A percentile compares a stretch with the other conserved stretches of the same genome.
These are phyloP conservation scores for Pangasianodon hypophthalmus DNA, from an alignment of 2,113 vertebrate genomes.

Conservation along the genomic window DNA sequence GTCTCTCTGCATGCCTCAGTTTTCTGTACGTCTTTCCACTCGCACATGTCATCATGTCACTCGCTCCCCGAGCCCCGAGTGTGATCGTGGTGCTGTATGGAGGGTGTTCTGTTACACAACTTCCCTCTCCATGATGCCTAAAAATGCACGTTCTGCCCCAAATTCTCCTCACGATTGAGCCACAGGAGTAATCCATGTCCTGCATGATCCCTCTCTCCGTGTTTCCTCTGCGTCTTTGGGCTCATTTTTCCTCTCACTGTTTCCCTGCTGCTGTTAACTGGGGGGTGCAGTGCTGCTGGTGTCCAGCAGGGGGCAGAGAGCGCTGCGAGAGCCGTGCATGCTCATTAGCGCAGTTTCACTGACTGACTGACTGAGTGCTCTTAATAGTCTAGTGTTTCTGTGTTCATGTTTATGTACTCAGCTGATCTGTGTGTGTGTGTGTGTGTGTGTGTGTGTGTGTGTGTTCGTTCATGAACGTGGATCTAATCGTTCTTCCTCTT, in stretches of 20 bases:
- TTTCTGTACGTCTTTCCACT: conserved; percentile 58
- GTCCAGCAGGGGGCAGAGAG: conserved; percentile 33
- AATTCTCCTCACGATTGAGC: neutral
- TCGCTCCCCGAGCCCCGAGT: conserved; percentile 21
- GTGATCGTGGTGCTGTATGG: conserved; percentile 25
- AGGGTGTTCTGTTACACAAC: neutral
- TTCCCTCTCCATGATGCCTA: conserved; percentile 60
- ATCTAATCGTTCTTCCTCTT: conserved; percentile 97
- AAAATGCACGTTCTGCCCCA: conserved; percentile 17
- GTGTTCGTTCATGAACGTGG: conserved; percentile 43
- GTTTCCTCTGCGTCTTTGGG: neutral
- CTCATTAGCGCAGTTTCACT: neutral
- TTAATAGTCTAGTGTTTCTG: neutral
- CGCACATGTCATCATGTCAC: neutral
- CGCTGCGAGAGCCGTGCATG: conserved; percentile 10
- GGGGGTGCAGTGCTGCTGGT: conserved; percentile 43
- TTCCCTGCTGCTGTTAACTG: neutral
- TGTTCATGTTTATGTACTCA: neutral
- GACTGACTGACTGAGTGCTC: neutral
- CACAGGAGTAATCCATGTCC: neutral
- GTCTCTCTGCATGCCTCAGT: conserved; percentile 69
- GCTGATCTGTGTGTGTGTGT: conserved; percentile 10
- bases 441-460: conserved; percentile 35
- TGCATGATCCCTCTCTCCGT: conserved; percentile 13
- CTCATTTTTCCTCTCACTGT: neutral